Evolutionary conservation across 2,888 invertebrate genomes (phyloP).

Genomic region (Tetragonisca angustula): DNA sequence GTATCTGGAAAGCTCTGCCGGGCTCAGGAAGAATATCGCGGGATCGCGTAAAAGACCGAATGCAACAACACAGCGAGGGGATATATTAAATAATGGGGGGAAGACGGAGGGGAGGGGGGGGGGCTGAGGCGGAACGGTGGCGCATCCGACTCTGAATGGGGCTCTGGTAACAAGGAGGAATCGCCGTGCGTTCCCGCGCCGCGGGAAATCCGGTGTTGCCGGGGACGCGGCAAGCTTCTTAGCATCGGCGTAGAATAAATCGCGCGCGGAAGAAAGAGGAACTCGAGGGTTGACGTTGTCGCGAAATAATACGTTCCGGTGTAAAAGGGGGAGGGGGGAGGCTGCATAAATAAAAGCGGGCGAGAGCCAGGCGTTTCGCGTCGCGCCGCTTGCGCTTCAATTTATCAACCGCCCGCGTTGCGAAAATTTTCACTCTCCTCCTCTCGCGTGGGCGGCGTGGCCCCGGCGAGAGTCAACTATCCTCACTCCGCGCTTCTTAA

Average conservation of each 20-base stretch:
- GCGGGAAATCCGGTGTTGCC: slow-evolving; percentile 54
- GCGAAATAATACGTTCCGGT: slow-evolving; percentile 71
- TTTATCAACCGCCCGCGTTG: slow-evolving; percentile 66
- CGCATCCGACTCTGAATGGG: neutral
- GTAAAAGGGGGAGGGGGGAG: slow-evolving; percentile 45
- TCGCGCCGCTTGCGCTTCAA: slow-evolving; percentile 56
- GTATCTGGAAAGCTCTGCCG: neutral
- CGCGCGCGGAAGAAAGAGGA: slow-evolving; percentile 42
- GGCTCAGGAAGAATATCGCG: neutral
- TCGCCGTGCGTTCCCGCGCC: slow-evolving; percentile 20
- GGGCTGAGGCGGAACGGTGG: slow-evolving; percentile 4
- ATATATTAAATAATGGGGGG: neutral
- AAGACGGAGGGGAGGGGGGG: too few species aligned
- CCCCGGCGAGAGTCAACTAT: slow-evolving; percentile 28
- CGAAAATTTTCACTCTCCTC: slow-evolving; percentile 45
- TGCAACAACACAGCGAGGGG: neutral
- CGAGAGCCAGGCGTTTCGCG: slow-evolving; percentile 27
- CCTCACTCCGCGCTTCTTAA: slow-evolving; percentile 48
- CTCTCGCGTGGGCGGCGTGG: slow-evolving; percentile 18
- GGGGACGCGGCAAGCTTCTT: slow-evolving; percentile 60
- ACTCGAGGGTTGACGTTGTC: slow-evolving; percentile 64
- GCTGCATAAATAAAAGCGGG: slow-evolving; percentile 71
- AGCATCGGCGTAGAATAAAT: slow-evolving; percentile 54
- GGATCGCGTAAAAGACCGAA: neutral
- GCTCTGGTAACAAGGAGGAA: slow-evolving; percentile 26